A percentile compares a stretch with the other conserved stretches of the same genome.
phyloP scores from a whole-genome alignment of 1,140 invertebrate genomes.

The Apocrypta bakeri region DNA sequence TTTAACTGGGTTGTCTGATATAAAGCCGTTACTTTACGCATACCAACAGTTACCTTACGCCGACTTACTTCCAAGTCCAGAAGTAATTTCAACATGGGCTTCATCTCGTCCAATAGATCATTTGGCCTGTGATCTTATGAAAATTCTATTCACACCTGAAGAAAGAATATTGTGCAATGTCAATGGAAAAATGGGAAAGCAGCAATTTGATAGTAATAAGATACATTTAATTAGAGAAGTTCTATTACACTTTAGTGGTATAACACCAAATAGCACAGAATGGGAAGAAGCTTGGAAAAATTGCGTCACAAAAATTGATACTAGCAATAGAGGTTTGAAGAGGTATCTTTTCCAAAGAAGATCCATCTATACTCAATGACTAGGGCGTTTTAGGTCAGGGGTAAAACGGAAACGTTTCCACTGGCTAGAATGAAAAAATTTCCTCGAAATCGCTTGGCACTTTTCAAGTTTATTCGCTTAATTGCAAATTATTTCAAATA shows the following conservation, averaged over 20 bases:
- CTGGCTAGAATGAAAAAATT: conserved; percentile 64
- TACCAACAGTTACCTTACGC: conserved; percentile 74
- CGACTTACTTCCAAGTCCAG: conserved; percentile 71
- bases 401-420: conserved; percentile 70
- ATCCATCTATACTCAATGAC: conserved; percentile 71
- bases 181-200: conserved; percentile 75
- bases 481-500: conserved; percentile 21
- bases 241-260: conserved; percentile 71
- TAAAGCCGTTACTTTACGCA: conserved; percentile 64
- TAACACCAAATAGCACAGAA: conserved; percentile 67
- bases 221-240: conserved; percentile 73
- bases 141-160: conserved; percentile 73
- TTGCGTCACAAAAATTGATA: conserved; percentile 75
- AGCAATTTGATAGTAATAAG: conserved; percentile 74
- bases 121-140: conserved; percentile 75
- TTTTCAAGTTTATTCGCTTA: conserved; percentile 19
- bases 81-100: conserved; percentile 73
- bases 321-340: conserved; percentile 74
- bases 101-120: conserved; percentile 74
- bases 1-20: conserved; percentile 63
- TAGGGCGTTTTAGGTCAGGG: conserved; percentile 70
- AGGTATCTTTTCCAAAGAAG: conserved; percentile 72
- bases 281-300: conserved; percentile 75
- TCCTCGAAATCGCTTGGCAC: conserved; percentile 8
- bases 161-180: conserved; percentile 75